Percentiles rank a stretch among this genome's conserved stretches.
Evolutionary conservation across 2,797 vertebrate species (phyloP).

Genomic region (Anniella stebbinsi): DNA sequence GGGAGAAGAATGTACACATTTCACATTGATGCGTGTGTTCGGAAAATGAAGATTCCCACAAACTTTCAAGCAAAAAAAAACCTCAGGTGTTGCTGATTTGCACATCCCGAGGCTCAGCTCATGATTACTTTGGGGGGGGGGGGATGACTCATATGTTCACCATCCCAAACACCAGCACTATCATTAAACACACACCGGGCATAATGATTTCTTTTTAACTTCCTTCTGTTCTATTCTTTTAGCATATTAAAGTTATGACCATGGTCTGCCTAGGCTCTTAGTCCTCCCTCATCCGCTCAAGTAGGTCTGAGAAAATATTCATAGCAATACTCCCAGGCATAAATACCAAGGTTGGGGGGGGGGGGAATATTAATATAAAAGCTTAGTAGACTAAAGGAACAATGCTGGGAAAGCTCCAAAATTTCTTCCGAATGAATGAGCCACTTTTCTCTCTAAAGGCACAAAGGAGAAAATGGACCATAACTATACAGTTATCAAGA

Average conservation of each 20-base stretch:
- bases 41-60: too few relatives aligned
- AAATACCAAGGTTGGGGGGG: background rate
- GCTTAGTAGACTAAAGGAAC: constrained; percentile 14
- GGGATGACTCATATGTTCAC: background rate
- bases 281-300: background rate
- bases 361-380: constrained; percentile 3
- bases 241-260: background rate
- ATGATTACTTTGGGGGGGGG: background rate
- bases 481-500: background rate
- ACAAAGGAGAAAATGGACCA: background rate
- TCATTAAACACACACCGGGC: background rate
- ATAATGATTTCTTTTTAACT: background rate
- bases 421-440: constrained; percentile 11
- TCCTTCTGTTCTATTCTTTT: background rate
- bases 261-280: background rate
- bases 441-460: constrained; percentile 6
- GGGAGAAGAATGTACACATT: too few relatives aligned
- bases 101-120: too few relatives aligned
- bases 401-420: background rate
- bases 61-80: too few relatives aligned
- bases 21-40: too few relatives aligned
- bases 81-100: too few relatives aligned
- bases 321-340: background rate
- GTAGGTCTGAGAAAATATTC: background rate
- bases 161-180: too few relatives aligned